A percentile compares a stretch with the other conserved stretches of the same genome.
phyloP scores from a whole-genome alignment of 2,113 vertebrate genomes.

The Vidua chalybeata region DNA sequence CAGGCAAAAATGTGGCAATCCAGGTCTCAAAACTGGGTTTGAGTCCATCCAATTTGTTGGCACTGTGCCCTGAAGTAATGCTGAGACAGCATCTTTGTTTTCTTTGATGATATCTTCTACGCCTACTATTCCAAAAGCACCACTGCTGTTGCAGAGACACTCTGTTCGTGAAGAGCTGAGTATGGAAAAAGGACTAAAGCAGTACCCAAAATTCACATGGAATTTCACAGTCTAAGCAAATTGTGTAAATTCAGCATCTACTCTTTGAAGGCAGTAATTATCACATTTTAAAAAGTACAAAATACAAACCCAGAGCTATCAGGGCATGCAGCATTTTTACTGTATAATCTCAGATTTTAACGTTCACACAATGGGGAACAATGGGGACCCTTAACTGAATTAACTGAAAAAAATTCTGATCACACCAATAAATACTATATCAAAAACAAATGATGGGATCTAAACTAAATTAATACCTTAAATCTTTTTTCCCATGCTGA shows the following conservation, averaged over 20 bases:
- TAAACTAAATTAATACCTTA: background rate
- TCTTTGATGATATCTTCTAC: background rate
- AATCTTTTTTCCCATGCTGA: background rate
- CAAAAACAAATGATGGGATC: background rate
- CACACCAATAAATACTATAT: background rate
- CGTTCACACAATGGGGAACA: background rate
- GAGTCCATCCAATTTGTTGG: background rate
- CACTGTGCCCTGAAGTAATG: background rate
- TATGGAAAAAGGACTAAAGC: background rate
- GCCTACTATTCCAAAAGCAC: background rate
- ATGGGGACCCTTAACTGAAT: background rate
- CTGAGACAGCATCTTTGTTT: background rate
- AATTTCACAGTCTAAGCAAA: background rate
- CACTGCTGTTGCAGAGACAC: background rate
- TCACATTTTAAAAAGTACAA: background rate
- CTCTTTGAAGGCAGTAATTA: background rate
- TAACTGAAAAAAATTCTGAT: background rate
- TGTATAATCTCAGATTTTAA: background rate
- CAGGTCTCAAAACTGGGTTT: background rate
- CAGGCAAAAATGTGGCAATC: background rate
- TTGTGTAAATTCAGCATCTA: background rate
- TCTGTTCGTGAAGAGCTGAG: background rate
- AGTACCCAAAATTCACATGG: background rate
- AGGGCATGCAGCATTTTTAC: background rate
- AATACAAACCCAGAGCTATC: background rate